Conservation (phyloP, 2,113 vertebrate species). For the Micronycteris hirsuta region DNA sequence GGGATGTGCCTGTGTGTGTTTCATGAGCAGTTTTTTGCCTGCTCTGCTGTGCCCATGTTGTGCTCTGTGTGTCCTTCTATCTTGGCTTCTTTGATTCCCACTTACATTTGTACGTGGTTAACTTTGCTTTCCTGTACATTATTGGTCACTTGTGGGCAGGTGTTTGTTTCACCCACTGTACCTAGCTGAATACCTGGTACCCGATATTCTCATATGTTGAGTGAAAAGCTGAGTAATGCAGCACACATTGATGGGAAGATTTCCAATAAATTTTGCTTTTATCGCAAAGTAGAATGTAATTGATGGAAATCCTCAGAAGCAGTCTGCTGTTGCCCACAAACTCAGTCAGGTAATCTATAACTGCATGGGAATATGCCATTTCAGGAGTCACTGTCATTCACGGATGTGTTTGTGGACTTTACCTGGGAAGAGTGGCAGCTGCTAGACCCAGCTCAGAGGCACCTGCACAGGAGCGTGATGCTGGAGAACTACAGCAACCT, state of each 20-base stretch:
- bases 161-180: background rate
- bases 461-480: conserved; percentile 41
- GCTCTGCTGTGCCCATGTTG: background rate
- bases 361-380: background rate
- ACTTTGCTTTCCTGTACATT: background rate
- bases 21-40: background rate
- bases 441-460: conserved; percentile 27
- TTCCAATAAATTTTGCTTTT: background rate
- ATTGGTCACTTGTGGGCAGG: background rate
- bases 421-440: conserved; percentile 49
- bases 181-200: background rate
- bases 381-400: conserved; percentile 17
- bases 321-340: background rate
- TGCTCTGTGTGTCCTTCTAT: background rate
- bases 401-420: conserved; percentile 45
- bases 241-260: background rate
- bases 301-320: background rate
- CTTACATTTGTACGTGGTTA: background rate
- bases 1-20: background rate
- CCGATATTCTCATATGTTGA: background rate
- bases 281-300: background rate
- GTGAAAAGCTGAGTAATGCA: background rate
- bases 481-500: conserved; percentile 46
- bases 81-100: background rate
- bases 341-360: background rate